A percentile compares a stretch with the other conserved stretches of the same genome.
phyloP scores from a whole-genome alignment of 2,888 invertebrate species.

The Xanthorhoe spadicearia region DNA sequence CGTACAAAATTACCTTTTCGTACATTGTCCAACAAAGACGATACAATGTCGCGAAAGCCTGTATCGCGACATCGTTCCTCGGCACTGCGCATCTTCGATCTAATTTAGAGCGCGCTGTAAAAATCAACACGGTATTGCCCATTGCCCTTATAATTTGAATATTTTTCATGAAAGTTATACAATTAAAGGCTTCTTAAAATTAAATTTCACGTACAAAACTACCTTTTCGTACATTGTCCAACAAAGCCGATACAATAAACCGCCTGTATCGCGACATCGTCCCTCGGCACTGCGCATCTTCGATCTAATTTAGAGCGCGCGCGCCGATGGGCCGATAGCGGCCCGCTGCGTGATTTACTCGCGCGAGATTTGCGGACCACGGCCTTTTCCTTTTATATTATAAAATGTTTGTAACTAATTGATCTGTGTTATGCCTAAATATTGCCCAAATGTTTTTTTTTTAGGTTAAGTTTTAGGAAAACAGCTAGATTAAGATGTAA shows the following conservation, averaged over 20 bases:
- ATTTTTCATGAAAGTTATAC: background rate
- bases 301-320: slow-evolving; percentile 66
- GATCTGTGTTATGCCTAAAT: background rate
- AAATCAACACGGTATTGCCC: too few relatives aligned
- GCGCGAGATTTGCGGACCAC: slow-evolving; percentile 34
- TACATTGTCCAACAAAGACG: background rate
- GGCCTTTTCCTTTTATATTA: slow-evolving; percentile 12
- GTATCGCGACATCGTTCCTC: slow-evolving; percentile 32
- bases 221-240: background rate
- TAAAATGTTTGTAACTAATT: background rate
- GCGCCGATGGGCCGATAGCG: slow-evolving; percentile 57
- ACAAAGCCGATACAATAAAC: slow-evolving; percentile 27
- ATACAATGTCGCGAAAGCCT: slow-evolving; percentile 33
- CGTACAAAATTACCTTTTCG: background rate
- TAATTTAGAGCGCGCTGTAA: slow-evolving; percentile 66
- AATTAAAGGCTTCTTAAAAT: background rate
- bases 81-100: slow-evolving; percentile 46
- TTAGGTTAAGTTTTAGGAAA: too few relatives aligned
- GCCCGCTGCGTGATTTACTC: slow-evolving; percentile 65
- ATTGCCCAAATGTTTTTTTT: background rate
- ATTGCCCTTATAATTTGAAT: too few relatives aligned
- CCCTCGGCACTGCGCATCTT: slow-evolving; percentile 24
- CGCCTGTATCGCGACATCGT: slow-evolving; percentile 32
- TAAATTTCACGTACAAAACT: background rate
- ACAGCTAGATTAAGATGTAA: too few relatives aligned